Percentiles rank a stretch among this genome's conserved stretches.
Evolutionary conservation across 2,113 vertebrate genomes (phyloP).

Genomic region (Eulacestoma nigropectus): DNA sequence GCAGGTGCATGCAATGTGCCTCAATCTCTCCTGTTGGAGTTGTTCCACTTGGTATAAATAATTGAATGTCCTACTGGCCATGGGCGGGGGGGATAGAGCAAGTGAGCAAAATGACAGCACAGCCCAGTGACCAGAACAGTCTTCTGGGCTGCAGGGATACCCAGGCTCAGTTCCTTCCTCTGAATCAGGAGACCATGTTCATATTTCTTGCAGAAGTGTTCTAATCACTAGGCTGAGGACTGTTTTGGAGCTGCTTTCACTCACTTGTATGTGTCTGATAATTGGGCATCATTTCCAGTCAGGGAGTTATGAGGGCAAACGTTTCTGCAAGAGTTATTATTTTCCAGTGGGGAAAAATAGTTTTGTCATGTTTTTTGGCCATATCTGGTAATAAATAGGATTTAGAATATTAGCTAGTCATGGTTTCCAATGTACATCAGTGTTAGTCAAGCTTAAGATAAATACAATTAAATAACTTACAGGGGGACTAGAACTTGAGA

Average conservation of each 20-base stretch:
- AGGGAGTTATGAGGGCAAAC: neutral
- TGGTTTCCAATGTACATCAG: neutral
- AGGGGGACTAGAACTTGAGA: slow-evolving; percentile 16
- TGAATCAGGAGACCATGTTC: fast-evolving
- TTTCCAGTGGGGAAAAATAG: neutral
- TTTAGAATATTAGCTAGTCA: neutral
- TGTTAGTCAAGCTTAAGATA: slow-evolving; percentile 49
- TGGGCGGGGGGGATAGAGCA: neutral
- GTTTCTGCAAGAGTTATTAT: neutral
- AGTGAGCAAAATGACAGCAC: neutral
- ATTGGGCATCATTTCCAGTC: neutral
- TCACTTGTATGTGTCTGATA: neutral
- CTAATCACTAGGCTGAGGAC: neutral
- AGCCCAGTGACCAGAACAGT: neutral
- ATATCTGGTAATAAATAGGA: neutral
- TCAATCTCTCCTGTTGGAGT: slow-evolving; percentile 14
- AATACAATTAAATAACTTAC: slow-evolving; percentile 51
- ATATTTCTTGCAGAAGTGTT: neutral
- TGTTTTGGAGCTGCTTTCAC: neutral
- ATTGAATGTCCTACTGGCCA: neutral
- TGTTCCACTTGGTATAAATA: slow-evolving; percentile 18
- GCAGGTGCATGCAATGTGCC: neutral
- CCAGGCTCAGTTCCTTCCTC: neutral
- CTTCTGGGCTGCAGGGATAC: neutral
- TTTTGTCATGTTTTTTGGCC: neutral